Base-by-base conservation (phyloP, 2,888 invertebrate species). In the Phorcus lineatus region DNA sequence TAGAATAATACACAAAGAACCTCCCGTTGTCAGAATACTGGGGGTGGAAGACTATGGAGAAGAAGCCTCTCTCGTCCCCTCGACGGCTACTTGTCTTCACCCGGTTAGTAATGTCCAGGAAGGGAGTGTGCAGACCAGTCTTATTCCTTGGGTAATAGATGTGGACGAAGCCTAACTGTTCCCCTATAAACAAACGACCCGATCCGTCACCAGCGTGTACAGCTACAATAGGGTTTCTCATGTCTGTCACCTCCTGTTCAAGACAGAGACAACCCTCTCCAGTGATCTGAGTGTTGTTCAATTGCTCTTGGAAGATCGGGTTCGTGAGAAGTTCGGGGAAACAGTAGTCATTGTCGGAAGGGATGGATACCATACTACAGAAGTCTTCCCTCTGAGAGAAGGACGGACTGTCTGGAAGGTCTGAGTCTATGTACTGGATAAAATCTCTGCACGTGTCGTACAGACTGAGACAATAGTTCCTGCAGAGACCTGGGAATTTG, bases 21-120 rank as follows among this genome's bases (percentile, higher is more conserved):
- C 86, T 86, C 17, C 87, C 84, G 80, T 92, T 92, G 36, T 77
- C 11, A n/a, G 52, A 70, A 82, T 86, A 92, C 3, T 87, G 76
- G n/a, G 92, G 91, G 83, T 92, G 91, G 78, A 92, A 91, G 3
- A 88, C 88, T 79, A 92, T 78, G 3, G 90, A 89, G 2, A 92
- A 86, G 62, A 91, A 83, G 0, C 92, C 92, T 13, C 91, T 76
- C 78, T 91, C 91, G 77, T 90, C 90, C 0, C 89, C 89, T 54
- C 79, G 77, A 7, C 52, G 79, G 4, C 40, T 16, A 0, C 88
- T 85, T 9, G 87, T 86, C 9, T 87, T 67, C 7, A 90, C 86
- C 0, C 81, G 66, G 24, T 76, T 24, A 1, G 70, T 75, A 1
- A 91, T 83, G 81, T 91, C 87, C 54, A 91, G 77, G 75, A 91